Base-by-base conservation (phyloP, 1,140 invertebrate genomes). In the Asobara japonica region DNA sequence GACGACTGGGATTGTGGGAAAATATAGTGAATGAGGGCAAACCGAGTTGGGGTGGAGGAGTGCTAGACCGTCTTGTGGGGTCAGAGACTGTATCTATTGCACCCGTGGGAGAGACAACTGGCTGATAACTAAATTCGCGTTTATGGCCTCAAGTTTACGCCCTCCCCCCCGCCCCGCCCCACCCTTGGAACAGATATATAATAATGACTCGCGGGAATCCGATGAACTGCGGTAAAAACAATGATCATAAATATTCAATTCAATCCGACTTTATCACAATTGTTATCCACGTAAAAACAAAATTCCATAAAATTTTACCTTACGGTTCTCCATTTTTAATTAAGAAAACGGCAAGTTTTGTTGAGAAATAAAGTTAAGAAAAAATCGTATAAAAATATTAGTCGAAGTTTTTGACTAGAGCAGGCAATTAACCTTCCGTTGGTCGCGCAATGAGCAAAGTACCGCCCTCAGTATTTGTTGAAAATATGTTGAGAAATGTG, bases 41-140 rank as follows among this genome's bases (percentile, higher is more conserved):
- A 31, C 65, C 8, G 38, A 27, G 38, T n/a, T n/a, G n/a, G n/a
- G 65, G 73, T 72, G 65, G 76, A 73, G 73, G 73, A 82, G n/a
- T 78, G 76, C 74, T 77, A 76, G 75, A 79, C 72, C n/a, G 80
- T 81, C 78, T 79, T 78, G 77, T 73, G 71, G 77, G 75, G 75
- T 74, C 76, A 72, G 75, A 69, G 65, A 65, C n/a, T 65, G 82
- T 82, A 83, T 83, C 82, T 83, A 83, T 83, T 79, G 69, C 67
- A 70, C 82, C 71, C 79, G 22, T 60, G 81, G 76, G 82, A 79
- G 73, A 74, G 65, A 45, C 67, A 69, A 75, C 62, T 66, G 71
- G 76, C 74, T 76, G 82, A 83, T 81, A 82, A 83, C 80, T 82
- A 82, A 83, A 83, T 80, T 83, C 80, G 76, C 80, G 78, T 80